Percentiles rank a stretch among this genome's conserved stretches.
These are phyloP conservation scores for Himalopsyche tibetana DNA, from an alignment of 2,888 invertebrate genomes.

Conservation along the genomic window DNA sequence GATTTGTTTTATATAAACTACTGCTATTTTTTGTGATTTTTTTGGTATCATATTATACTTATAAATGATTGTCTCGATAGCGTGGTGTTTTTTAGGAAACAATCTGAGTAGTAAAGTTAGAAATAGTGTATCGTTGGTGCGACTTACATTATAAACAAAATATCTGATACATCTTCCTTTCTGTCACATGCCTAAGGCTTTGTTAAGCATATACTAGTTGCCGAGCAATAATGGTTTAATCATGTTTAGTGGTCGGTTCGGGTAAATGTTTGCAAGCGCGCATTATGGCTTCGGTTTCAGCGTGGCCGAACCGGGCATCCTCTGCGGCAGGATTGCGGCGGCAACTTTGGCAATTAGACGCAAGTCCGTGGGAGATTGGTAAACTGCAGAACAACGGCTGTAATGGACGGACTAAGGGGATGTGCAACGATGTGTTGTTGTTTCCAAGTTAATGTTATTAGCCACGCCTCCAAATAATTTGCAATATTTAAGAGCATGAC, in stretches of 20 bases:
- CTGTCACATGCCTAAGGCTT: too few species aligned
- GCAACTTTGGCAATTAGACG: conserved; percentile 15
- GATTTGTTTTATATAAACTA: too few species aligned
- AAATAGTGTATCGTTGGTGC: too few species aligned
- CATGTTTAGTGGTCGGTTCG: background rate
- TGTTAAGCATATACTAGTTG: background rate
- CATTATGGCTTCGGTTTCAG: background rate
- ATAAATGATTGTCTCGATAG: too few species aligned
- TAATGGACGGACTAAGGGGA: background rate
- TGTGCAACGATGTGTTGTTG: background rate
- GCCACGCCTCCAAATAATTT: too few species aligned
- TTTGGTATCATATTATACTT: too few species aligned
- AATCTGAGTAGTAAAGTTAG: too few species aligned
- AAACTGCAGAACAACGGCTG: background rate
- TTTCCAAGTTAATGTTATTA: background rate
- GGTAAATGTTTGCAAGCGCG: background rate
- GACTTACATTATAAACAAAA: too few species aligned
- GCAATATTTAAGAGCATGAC: too few species aligned
- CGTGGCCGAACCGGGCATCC: background rate
- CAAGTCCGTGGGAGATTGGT: conserved; percentile 15
- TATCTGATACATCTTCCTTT: too few species aligned
- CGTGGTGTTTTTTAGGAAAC: too few species aligned
- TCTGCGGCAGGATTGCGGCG: background rate
- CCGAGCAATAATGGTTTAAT: background rate
- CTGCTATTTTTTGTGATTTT: too few species aligned